Conservation (phyloP, 2,797 vertebrate genomes). For the Oryzias sinensis region DNA sequence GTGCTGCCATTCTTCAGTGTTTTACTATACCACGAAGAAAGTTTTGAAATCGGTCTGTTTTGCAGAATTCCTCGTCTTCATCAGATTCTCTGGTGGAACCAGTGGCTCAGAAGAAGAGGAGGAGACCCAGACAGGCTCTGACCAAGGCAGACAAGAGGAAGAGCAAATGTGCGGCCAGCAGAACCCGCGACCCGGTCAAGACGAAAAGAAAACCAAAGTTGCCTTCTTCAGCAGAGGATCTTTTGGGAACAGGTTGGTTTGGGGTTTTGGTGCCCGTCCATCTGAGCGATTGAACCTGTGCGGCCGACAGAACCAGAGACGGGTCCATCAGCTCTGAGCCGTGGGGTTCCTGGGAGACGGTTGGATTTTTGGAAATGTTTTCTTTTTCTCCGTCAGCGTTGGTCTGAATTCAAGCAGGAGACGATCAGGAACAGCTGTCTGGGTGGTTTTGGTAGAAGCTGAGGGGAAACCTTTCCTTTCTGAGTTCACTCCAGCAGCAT, state of each 20-base stretch:
- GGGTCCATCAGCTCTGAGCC: too few relatives aligned
- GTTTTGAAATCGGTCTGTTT: neutral
- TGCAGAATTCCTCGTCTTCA: slow-evolving; percentile 49
- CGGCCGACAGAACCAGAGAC: neutral
- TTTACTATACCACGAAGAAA: neutral
- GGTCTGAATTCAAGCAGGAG: too few relatives aligned
- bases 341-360: too few relatives aligned
- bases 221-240: slow-evolving; percentile 47
- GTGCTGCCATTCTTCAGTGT: too few relatives aligned
- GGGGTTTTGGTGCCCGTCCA: slow-evolving; percentile 79
- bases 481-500: too few relatives aligned
- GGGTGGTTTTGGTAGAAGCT: too few relatives aligned
- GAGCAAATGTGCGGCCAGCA: slow-evolving; percentile 38
- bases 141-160: slow-evolving; percentile 81
- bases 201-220: slow-evolving; percentile 71
- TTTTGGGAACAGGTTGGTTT: slow-evolving; percentile 53
- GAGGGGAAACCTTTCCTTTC: too few relatives aligned
- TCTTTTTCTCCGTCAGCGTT: too few relatives aligned
- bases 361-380: too few relatives aligned
- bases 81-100: slow-evolving; percentile 21
- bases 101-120: slow-evolving; percentile 79
- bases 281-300: slow-evolving; percentile 33
- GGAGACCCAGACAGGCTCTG: slow-evolving; percentile 77
- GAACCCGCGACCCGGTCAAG: slow-evolving; percentile 18
- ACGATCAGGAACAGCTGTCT: too few relatives aligned